phyloP scores from a whole-genome alignment of 2,113 vertebrate species.

The Mustela lutreola region DNA sequence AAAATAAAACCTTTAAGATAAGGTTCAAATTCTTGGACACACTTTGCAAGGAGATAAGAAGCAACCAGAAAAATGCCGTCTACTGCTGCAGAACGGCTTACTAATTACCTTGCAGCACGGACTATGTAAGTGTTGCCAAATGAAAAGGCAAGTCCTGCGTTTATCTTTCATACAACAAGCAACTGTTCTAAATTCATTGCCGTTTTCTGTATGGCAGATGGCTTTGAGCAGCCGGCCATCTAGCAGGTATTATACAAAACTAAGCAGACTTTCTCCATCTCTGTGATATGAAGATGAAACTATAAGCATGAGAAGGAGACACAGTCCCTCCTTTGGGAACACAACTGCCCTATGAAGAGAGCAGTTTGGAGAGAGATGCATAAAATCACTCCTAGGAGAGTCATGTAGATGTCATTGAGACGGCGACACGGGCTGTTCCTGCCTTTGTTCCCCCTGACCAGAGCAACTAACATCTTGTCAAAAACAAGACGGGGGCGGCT shows the following conservation, averaged over 20 bases:
- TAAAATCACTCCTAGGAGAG: neutral
- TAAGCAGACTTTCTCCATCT: neutral
- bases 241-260: neutral
- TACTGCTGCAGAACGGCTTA: neutral
- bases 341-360: neutral
- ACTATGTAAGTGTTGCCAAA: neutral
- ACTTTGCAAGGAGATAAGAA: neutral
- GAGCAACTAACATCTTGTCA: neutral
- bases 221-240: neutral
- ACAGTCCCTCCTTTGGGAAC: neutral
- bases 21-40: neutral
- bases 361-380: neutral
- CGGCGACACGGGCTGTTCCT: neutral
- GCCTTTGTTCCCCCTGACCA: neutral
- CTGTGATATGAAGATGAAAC: neutral
- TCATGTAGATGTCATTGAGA: neutral
- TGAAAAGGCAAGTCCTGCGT: neutral
- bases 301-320: neutral
- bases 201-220: neutral
- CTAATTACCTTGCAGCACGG: neutral
- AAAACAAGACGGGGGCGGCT: too few relatives aligned
- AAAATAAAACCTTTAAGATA: neutral
- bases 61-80: neutral
- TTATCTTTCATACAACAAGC: neutral
- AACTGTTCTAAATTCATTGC: neutral